These are phyloP conservation scores for Crypturellus tataupa DNA, from an alignment of 2,797 vertebrate species.

Conservation along the genomic window DNA sequence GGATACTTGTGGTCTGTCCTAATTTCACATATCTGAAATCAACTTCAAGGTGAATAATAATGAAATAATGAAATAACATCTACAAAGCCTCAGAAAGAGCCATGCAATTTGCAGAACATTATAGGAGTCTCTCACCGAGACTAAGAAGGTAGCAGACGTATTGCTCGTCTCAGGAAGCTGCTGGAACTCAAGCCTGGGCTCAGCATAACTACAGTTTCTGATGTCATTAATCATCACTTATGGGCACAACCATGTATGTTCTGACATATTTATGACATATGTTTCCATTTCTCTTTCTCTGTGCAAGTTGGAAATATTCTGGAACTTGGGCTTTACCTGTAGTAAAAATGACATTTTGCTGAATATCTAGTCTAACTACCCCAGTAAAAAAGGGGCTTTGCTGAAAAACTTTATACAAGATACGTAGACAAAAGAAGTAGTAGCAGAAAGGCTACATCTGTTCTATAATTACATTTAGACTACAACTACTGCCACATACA, in stretches of 20 bases:
- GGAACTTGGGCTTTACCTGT: background rate
- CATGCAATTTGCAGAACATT: background rate
- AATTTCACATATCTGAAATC: background rate
- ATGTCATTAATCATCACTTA: background rate
- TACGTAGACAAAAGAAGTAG: background rate
- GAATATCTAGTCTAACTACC: background rate
- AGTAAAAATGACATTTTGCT: background rate
- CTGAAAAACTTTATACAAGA: background rate
- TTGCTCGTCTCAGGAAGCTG: background rate
- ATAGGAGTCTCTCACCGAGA: background rate
- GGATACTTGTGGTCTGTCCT: accelerated
- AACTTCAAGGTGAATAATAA: background rate
- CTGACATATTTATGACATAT: background rate
- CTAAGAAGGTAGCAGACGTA: background rate
- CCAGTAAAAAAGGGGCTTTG: background rate
- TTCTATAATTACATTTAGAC: background rate
- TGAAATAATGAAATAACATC: background rate
- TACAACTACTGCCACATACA: background rate
- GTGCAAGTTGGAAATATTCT: background rate
- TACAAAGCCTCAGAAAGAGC: background rate
- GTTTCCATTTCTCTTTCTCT: background rate
- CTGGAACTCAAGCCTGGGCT: background rate
- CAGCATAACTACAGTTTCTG: background rate
- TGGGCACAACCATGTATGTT: background rate
- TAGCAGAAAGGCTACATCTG: background rate